Base-by-base conservation (phyloP, 2,797 vertebrate genomes). In the Petrocephalus schoutedeni region DNA sequence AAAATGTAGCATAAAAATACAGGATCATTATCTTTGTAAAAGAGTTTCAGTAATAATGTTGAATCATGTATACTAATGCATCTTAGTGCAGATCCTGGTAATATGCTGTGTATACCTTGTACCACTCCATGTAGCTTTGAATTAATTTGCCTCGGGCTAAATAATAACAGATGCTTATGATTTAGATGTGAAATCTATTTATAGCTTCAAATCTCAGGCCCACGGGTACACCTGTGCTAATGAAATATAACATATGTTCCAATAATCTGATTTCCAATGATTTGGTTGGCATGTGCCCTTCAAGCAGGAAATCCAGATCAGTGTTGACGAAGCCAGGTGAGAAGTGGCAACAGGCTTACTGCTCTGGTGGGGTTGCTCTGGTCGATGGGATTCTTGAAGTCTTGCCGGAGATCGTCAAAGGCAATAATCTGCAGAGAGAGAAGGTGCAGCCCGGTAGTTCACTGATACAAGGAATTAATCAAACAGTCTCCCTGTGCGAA, bases 321-420 rank as follows among this genome's bases (percentile, higher is more conserved):
- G 84, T 36, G 28, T 4, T 86, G 16, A 36, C 59, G 32, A 45
- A 45, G 85, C 64, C 7, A 6, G 2, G 51, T 14, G 28, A 5
- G 28, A 45, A 86, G 8, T 4, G 88, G 36, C 51, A 88, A 90
- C 89, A 88, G 77, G 89, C 97, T 97, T 96, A 98, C 97, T 95
- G 97, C 97, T 96, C 97, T 96, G 93, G 96, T 97, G 87, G 97
- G 97, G 94, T 98, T 98, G 93, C 97, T 97, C 96, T 98, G 97
- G 95, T 98, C 97, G 89, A 98, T 98, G 90, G 97, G 97, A 93
- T 97, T 98, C 94, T 98, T 98, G 95, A 98, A 98, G 95, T 98
- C 97, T 89, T 97, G 98, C 92, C 97, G 96, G 90, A 98, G 96
- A 93, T 98, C 97, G 90, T 98, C 97, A 95, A 98, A 98, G 2